Percentiles rank a stretch among this genome's conserved stretches.
Conservation (phyloP, 2,888 invertebrate genomes). For the Epistrophella euchroma region DNA sequence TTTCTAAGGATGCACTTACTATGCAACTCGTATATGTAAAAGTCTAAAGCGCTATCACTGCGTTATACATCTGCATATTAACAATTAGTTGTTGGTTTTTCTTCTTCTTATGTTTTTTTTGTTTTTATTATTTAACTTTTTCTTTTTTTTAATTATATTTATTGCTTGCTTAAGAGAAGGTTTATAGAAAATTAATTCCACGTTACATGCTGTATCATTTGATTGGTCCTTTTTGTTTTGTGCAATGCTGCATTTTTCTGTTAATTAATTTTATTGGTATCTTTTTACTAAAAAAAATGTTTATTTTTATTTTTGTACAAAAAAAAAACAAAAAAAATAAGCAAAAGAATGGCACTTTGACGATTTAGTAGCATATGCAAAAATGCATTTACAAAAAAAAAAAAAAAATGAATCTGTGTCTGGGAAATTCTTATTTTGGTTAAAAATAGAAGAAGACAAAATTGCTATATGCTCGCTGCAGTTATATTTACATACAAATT, state of each 20-base stretch:
- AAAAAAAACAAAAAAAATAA: constrained; percentile 50
- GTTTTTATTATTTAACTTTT: constrained; percentile 10
- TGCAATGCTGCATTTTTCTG: constrained; percentile 43
- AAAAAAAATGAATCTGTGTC: constrained; percentile 34
- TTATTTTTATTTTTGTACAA: constrained; percentile 51
- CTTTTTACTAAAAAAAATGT: constrained; percentile 25
- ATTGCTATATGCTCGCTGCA: constrained; percentile 4
- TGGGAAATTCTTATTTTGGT: constrained; percentile 68
- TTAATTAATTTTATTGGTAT: constrained; percentile 21
- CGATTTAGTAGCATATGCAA: constrained; percentile 67
- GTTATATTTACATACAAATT: neutral
- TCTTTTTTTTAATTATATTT: constrained; percentile 28
- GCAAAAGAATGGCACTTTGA: constrained; percentile 67
- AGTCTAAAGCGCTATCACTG: constrained; percentile 46
- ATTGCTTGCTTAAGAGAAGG: constrained; percentile 33
- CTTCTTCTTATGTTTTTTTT: neutral
- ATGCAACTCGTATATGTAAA: neutral
- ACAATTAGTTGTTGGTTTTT: constrained; percentile 37
- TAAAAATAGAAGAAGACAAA: constrained; percentile 57
- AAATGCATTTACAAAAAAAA: constrained; percentile 31
- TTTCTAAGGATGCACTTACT: constrained; percentile 72
- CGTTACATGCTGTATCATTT: constrained; percentile 65
- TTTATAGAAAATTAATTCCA: constrained; percentile 70
- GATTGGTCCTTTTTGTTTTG: constrained; percentile 54
- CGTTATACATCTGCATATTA: constrained; percentile 62